Percentiles rank a stretch among this genome's conserved stretches.
These are phyloP conservation scores for Okamejei kenojei DNA, from an alignment of 2,797 vertebrate species.

Conservation along the genomic window DNA sequence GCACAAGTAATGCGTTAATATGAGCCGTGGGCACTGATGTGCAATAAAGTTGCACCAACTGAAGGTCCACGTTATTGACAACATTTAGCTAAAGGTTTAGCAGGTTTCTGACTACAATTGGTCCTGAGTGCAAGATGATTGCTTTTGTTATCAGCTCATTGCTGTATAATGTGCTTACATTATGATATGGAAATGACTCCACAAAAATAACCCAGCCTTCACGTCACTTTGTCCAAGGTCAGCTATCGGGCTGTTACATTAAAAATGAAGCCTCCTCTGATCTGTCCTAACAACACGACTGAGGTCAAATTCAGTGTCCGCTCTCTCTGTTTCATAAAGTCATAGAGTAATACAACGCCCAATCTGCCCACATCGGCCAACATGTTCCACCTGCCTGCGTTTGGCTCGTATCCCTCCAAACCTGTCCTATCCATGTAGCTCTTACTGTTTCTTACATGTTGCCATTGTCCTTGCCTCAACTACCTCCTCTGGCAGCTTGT, in stretches of 20 bases:
- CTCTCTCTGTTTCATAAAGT: too few relatives aligned
- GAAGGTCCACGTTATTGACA: neutral
- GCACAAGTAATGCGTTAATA: neutral
- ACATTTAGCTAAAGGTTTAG: neutral
- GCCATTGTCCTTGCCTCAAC: too few relatives aligned
- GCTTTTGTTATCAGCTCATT: neutral
- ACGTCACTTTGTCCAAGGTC: neutral
- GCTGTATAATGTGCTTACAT: neutral
- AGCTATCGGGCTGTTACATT: neutral
- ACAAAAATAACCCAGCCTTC: neutral
- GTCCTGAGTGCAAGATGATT: neutral
- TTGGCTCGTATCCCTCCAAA: too few relatives aligned
- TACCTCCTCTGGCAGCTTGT: too few relatives aligned
- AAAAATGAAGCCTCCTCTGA: neutral
- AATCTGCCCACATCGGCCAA: too few relatives aligned
- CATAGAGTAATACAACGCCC: too few relatives aligned
- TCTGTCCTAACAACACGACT: neutral
- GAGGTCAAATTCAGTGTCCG: neutral
- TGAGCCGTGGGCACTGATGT: neutral
- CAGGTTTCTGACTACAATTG: neutral
- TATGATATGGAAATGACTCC: neutral
- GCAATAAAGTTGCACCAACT: neutral
- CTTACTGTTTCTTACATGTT: too few relatives aligned
- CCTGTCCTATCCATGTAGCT: too few relatives aligned
- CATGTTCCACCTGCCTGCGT: too few relatives aligned